Percentiles rank a stretch among this genome's conserved stretches.
These are phyloP conservation scores for Saccopteryx leptura DNA, from an alignment of 2,113 vertebrate genomes.

Conservation along the genomic window DNA sequence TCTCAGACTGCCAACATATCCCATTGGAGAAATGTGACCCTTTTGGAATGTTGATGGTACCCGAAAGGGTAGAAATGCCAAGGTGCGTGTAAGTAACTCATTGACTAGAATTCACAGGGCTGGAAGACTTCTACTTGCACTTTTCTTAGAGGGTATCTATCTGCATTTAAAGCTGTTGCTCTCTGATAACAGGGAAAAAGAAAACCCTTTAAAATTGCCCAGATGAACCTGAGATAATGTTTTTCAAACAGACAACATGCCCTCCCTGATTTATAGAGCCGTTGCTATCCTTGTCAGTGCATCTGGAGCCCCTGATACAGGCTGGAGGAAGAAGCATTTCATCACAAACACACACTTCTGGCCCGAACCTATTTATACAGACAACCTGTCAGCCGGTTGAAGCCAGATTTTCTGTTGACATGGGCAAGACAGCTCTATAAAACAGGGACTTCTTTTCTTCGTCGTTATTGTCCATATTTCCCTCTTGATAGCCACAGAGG, in stretches of 20 bases:
- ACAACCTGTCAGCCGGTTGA: conserved; percentile 85
- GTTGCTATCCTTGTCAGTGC: conserved; percentile 85
- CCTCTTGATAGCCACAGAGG: conserved; percentile 58
- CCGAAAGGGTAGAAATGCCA: conserved; percentile 67
- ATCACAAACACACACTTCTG: conserved; percentile 84
- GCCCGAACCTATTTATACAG: conserved; percentile 85
- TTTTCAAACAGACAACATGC: conserved; percentile 87
- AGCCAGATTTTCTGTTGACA: conserved; percentile 83
- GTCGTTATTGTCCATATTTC: conserved; percentile 56
- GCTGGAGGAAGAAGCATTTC: conserved; percentile 79
- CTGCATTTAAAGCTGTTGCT: conserved; percentile 87
- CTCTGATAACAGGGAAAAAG: conserved; percentile 86
- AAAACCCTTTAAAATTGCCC: conserved; percentile 86
- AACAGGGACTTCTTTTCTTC: conserved; percentile 58
- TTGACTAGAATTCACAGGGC: conserved; percentile 81
- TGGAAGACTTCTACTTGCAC: conserved; percentile 81
- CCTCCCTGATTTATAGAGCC: conserved; percentile 87
- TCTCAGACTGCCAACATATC: neutral
- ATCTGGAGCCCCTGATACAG: conserved; percentile 81
- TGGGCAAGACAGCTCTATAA: conserved; percentile 80
- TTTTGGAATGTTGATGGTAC: neutral
- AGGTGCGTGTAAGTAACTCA: conserved; percentile 84
- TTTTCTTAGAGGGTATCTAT: conserved; percentile 87
- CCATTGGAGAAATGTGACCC: neutral
- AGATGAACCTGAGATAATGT: conserved; percentile 86